Percentiles rank a stretch among this genome's conserved stretches.
phyloP scores from a whole-genome alignment of 2,113 vertebrate species.

The Corydoras sp. region DNA sequence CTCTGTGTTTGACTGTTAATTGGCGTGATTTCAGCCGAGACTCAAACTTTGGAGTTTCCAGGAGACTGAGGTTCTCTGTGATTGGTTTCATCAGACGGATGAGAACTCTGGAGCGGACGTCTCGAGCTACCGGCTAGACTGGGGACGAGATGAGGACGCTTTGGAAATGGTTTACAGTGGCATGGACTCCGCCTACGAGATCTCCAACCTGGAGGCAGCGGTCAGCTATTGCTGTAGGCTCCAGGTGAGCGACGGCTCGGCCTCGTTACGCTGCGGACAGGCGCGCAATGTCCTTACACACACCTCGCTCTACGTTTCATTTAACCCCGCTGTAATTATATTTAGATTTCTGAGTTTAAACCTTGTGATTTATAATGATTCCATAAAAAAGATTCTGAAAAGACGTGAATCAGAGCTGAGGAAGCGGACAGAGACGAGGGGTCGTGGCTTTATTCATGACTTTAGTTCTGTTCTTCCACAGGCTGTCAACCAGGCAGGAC shows the following conservation, averaged over 20 bases:
- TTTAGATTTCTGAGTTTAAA: too few species aligned
- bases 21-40: slow-evolving; percentile 5
- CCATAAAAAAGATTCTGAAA: too few species aligned
- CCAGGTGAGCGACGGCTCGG: slow-evolving; percentile 54
- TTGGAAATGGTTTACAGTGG: slow-evolving; percentile 82
- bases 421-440: not conserved
- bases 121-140: slow-evolving; percentile 90
- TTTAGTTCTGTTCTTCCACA: slow-evolving; percentile 42
- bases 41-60: slow-evolving; percentile 2
- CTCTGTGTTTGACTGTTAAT: slow-evolving; percentile 19
- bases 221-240: slow-evolving; percentile 86
- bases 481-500: slow-evolving; percentile 89
- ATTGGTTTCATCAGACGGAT: slow-evolving; percentile 71
- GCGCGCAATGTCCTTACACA: too few species aligned
- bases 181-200: slow-evolving; percentile 77
- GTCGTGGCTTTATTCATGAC: not conserved
- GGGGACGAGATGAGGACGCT: slow-evolving; percentile 81
- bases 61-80: slow-evolving; percentile 24
- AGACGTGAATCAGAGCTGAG: too few species aligned
- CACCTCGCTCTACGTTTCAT: too few species aligned
- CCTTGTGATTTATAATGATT: too few species aligned
- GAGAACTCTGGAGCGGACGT: slow-evolving; percentile 89
- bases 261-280: not conserved
- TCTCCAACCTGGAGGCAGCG: slow-evolving; percentile 77
- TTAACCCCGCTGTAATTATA: too few species aligned